These are phyloP conservation scores for Pomatorhinus ruficollis DNA, from an alignment of 2,113 vertebrate genomes.

Conservation along the genomic window DNA sequence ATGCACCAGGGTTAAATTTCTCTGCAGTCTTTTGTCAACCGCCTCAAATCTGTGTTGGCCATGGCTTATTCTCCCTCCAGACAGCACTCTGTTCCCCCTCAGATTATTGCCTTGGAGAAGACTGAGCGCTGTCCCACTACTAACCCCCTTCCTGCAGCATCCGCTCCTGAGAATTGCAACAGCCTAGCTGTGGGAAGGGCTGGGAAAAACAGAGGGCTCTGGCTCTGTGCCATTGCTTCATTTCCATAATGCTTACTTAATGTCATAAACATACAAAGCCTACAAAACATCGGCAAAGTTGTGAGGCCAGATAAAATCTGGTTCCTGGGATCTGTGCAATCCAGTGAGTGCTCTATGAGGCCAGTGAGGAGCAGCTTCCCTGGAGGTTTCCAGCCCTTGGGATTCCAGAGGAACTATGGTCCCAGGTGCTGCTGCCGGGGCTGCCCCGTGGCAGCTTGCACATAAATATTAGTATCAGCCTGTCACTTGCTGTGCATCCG, in stretches of 20 bases:
- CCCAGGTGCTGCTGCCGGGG: background rate
- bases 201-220: background rate
- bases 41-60: background rate
- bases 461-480: background rate
- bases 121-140: background rate
- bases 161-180: background rate
- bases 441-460: background rate
- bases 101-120: background rate
- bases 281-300: background rate
- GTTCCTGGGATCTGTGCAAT: background rate
- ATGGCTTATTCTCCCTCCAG: background rate
- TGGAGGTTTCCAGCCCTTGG: background rate
- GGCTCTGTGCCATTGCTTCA: constrained; percentile 3
- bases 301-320: background rate
- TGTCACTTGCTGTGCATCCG: background rate
- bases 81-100: background rate
- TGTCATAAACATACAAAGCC: constrained; percentile 1
- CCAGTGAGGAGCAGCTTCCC: constrained; percentile 40
- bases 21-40: background rate
- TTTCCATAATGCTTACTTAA: constrained; percentile 46
- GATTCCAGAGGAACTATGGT: background rate
- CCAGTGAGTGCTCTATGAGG: background rate
- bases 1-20: background rate
- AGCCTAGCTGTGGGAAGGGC: background rate
- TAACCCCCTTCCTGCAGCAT: background rate